phyloP scores from a whole-genome alignment of 2,113 vertebrate genomes.

The Saguinus imperator region DNA sequence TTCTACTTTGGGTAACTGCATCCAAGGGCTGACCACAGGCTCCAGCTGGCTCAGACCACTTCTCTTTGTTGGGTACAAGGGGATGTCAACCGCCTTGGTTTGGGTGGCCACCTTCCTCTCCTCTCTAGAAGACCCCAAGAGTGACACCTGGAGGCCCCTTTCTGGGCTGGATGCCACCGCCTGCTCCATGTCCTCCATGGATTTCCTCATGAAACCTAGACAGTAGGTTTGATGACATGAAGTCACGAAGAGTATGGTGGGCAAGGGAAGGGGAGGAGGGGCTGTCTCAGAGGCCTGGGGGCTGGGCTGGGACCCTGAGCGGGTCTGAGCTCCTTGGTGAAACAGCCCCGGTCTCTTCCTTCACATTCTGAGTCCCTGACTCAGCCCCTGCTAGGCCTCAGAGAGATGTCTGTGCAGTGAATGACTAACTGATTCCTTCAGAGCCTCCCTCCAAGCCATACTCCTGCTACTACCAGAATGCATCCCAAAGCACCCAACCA shows the following conservation, averaged over 20 bases:
- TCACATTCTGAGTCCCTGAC: neutral
- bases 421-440: neutral
- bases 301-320: neutral
- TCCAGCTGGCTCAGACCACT: constrained; percentile 40
- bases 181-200: neutral
- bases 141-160: neutral
- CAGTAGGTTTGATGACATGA: neutral
- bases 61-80: constrained; percentile 55
- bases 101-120: neutral
- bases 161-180: neutral
- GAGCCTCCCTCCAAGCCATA: neutral
- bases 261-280: neutral
- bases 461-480: neutral
- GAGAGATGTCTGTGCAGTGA: neutral
- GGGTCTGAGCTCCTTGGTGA: neutral
- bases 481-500: neutral
- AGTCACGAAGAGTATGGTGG: neutral
- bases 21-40: constrained; percentile 43
- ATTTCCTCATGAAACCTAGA: neutral
- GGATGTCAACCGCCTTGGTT: neutral
- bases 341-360: neutral
- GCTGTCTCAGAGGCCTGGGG: neutral
- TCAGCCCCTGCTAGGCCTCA: neutral
- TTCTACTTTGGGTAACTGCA: neutral
- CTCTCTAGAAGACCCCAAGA: neutral